Base-by-base conservation (phyloP, 2,113 vertebrate genomes). In the Rhipidura dahli region DNA sequence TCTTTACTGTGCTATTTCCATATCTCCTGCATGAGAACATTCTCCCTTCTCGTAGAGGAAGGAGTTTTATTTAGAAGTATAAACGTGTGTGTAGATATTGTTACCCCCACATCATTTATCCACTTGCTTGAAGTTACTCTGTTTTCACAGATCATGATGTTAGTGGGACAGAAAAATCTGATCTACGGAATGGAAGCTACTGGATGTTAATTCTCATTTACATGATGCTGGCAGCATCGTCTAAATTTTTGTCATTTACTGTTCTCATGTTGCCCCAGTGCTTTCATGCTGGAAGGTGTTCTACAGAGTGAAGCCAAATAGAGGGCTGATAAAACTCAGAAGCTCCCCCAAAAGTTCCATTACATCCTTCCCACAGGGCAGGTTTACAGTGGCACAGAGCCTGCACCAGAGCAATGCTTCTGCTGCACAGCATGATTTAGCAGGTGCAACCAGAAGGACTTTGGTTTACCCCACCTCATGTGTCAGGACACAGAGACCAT, bases 11-110 rank as follows among this genome's bases (percentile, higher is more conserved):
- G 33, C 4, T 81, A 39, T 53, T 87, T 94, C 77, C 60, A 78
- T 92, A 45, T 68, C 75, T 96, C 61, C 44, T 53, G 31, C 51
- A 84, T 92, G 49, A 93, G 40, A 92, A 81, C 40, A 53, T 84
- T 92, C 21, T 83, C 56, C 39, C 15, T 88, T 78, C 31, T 88
- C 47, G 35, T 22, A 64, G 19, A 77, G 10, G 42, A 83, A 77
- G 15, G 42, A 49, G 24, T 72, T 87, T 83, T 53, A 63, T 84
- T 76, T 95, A 47, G 68, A 94, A 76, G 16, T 56, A 35, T 22
- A 54, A 75, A 66, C 65, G 40, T 50, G 7, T 69, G 70, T 24
- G 49, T 28, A 60, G 40, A 65, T 95, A 69, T 23, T 54, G 13
- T 83, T 73, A 83, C 5, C 28, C 10, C 4, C 16, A 31, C 44